Conservation (phyloP, 1,140 invertebrate species). For the Trialeurodes vaporariorum region DNA sequence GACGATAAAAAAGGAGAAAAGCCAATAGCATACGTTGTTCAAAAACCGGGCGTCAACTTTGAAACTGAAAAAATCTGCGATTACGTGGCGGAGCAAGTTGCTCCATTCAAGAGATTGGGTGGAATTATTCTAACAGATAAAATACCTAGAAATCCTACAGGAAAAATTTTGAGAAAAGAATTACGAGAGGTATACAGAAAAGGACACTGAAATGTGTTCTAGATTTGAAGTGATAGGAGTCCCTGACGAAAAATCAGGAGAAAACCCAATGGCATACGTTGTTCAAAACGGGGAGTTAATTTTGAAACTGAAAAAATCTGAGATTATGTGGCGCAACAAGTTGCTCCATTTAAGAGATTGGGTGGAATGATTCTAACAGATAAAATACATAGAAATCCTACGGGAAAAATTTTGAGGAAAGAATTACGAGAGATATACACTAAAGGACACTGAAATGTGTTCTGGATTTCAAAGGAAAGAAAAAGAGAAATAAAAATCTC, state of each 20-base stretch:
- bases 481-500: no score
- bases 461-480: no score
- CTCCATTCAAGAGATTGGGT: conserved; percentile 54
- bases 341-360: conserved; percentile 54
- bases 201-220: background rate
- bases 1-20: conserved; percentile 50
- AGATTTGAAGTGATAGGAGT: conserved; percentile 59
- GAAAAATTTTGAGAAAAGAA: conserved; percentile 57
- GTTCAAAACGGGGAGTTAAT: conserved; percentile 39
- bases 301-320: conserved; percentile 42
- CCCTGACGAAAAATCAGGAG: conserved; percentile 49
- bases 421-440: conserved; percentile 36
- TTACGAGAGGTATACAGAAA: conserved; percentile 35
- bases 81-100: conserved; percentile 39
- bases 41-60: conserved; percentile 38
- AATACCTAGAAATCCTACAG: conserved; percentile 60
- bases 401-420: conserved; percentile 61
- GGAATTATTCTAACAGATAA: conserved; percentile 50
- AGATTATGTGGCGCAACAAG: conserved; percentile 34
- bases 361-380: conserved; percentile 53
- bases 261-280: conserved; percentile 49
- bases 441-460: conserved; percentile 6
- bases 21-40: conserved; percentile 47
- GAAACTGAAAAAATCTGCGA: conserved; percentile 40
- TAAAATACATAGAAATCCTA: conserved; percentile 55